phyloP scores from a whole-genome alignment of 2,797 vertebrate species.

The Poeciliopsis presidionis region DNA sequence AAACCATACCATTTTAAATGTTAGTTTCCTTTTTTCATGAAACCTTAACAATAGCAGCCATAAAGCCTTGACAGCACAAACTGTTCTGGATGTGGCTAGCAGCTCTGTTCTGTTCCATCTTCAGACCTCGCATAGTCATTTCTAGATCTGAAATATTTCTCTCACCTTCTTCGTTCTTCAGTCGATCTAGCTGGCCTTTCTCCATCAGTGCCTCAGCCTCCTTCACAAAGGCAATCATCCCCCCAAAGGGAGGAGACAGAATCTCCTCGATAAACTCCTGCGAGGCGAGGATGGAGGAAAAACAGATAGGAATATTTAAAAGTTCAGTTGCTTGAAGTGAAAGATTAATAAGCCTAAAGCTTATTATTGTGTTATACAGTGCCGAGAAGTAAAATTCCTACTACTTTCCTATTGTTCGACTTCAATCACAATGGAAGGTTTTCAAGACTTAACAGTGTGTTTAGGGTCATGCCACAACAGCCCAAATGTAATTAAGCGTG shows the following conservation, averaged over 20 bases:
- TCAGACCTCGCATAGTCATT: background rate
- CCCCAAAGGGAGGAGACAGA: slow-evolving; percentile 89
- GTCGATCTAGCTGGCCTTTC: slow-evolving; percentile 88
- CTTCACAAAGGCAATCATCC: slow-evolving; percentile 93
- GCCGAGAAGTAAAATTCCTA: background rate
- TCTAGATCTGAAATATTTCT: background rate
- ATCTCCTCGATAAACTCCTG: slow-evolving; percentile 96
- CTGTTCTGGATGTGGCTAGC: background rate
- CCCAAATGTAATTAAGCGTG: background rate
- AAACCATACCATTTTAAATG: no score
- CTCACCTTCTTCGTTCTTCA: slow-evolving; percentile 90
- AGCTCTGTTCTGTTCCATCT: background rate
- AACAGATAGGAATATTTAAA: background rate
- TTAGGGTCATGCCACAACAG: background rate
- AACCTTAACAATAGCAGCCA: background rate
- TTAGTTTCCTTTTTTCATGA: background rate
- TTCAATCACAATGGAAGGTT: background rate
- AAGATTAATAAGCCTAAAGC: background rate
- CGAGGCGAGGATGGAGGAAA: background rate
- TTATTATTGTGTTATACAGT: background rate
- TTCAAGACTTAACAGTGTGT: background rate
- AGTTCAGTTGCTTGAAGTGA: background rate
- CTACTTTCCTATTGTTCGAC: background rate
- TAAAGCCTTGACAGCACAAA: background rate
- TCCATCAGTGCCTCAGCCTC: slow-evolving; percentile 90